Base-by-base conservation (phyloP, 2,888 invertebrate species). In the Phalera bucephala region DNA sequence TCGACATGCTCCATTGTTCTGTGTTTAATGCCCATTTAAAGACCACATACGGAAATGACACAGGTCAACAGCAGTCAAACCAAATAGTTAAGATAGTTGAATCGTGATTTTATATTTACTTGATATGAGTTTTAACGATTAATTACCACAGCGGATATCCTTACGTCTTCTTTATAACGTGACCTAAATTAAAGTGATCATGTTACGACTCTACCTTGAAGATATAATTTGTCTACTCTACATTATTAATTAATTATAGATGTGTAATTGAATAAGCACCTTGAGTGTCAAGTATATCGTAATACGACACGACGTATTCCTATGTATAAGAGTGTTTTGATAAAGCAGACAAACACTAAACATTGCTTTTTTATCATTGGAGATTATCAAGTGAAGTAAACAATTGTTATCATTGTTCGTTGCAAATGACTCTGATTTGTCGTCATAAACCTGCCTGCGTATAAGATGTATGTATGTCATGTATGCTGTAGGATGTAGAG, bases 361-460 rank as follows among this genome's bases (percentile, higher is more conserved):
- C 36, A 46, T 36, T 40, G 40, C 31, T 45, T 45, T 36, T 38
- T 67, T 65, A 67, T 64, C 67, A 47, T 43, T 43, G 36, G 38
- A 58, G 63, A 63, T 52, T 34, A 52, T 44, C 47, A 47, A 27
- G 30, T 38, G 35, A 49, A 29, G 40, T 40, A 49, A 45, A 45
- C 41, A 31, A 39, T 23, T 31, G 43, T 31, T 59, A 59, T 56
- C 52, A 39, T 30, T 17, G 38, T 39, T 52, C n/a, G 39, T 32
- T 29, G 38, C 17, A 23, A 35, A 33, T 51, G 35, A 39, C 31
- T 37, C 33, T 40, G 52, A 52, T 52, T 57, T 56, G 52, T 55
- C 43, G 30, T 41, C 41, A n/a, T n/a, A n/a, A n/a, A n/a, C n/a
- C n/a, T n/a, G n/a, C n/a, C n/a, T n/a, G n/a, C n/a, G n/a, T n/a